Conservation (phyloP, 2,113 vertebrate species). For the Nycticorax nycticorax region DNA sequence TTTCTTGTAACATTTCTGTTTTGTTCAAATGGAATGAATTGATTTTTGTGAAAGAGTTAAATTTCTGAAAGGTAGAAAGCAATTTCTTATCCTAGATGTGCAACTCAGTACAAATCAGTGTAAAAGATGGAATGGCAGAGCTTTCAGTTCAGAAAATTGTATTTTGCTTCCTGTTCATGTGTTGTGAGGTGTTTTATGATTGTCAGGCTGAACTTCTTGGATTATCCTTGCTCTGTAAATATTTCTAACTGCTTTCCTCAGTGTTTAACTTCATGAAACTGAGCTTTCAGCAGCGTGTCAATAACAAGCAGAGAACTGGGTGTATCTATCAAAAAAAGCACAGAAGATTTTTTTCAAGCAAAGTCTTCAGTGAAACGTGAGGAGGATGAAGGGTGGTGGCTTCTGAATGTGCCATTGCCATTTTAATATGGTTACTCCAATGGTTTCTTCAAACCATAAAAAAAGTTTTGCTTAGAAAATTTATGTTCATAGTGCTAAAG, state of each 20-base stretch:
- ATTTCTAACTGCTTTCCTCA: not conserved
- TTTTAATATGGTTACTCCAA: not conserved
- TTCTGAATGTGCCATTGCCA: not conserved
- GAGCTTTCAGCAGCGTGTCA: not conserved
- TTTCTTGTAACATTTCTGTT: not conserved
- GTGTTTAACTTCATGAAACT: not conserved
- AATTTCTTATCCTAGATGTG: not conserved
- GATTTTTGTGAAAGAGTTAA: not conserved
- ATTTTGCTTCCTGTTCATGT: not conserved
- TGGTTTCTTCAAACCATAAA: not conserved
- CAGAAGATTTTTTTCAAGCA: not conserved
- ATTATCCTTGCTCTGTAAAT: not conserved
- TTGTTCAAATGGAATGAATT: not conserved
- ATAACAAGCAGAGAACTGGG: not conserved
- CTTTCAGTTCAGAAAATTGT: not conserved
- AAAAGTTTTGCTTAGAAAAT: not conserved
- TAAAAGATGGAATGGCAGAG: not conserved
- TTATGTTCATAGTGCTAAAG: not conserved
- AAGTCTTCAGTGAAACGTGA: not conserved
- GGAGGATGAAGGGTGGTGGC: not conserved
- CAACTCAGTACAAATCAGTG: not conserved
- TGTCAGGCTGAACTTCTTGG: not conserved
- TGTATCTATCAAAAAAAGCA: not conserved
- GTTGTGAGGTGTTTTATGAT: not conserved
- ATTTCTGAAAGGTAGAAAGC: not conserved